Conservation (phyloP, 2,888 invertebrate genomes). For the Himalopsyche japonica region DNA sequence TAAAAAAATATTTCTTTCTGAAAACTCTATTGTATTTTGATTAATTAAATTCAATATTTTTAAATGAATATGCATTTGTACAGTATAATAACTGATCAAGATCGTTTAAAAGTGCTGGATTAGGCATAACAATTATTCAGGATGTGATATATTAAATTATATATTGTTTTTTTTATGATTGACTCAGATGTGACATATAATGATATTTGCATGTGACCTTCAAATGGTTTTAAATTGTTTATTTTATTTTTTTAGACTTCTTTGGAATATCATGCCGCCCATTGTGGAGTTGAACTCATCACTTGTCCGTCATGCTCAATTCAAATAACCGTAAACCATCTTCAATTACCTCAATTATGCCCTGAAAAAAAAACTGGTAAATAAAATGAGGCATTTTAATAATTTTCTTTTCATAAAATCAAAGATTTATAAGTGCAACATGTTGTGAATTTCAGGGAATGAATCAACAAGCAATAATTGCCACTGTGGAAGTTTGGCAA, state of each 20-base stretch:
- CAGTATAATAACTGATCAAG: too few species aligned
- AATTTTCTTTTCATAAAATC: not conserved
- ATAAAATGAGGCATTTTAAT: not conserved
- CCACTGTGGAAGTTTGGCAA: slow-evolving; percentile 27
- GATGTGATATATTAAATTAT: too few species aligned
- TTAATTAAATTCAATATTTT: too few species aligned
- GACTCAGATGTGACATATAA: too few species aligned
- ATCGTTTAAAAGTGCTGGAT: too few species aligned
- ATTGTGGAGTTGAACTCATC: slow-evolving; percentile 30
- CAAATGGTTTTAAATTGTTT: not conserved
- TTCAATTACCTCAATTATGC: slow-evolving; percentile 21
- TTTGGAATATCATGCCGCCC: not conserved
- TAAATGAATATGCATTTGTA: too few species aligned
- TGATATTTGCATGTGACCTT: too few species aligned
- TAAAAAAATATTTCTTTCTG: too few species aligned
- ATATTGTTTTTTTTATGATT: too few species aligned
- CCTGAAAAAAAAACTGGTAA: slow-evolving; percentile 6
- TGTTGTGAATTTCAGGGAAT: slow-evolving; percentile 13
- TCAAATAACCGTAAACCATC: slow-evolving; percentile 16
- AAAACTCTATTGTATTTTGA: too few species aligned
- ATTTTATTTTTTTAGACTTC: not conserved
- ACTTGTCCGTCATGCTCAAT: slow-evolving; percentile 37
- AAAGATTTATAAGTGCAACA: not conserved
- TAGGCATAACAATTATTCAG: too few species aligned
- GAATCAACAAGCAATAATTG: slow-evolving; percentile 18